Evolutionary conservation across 2,113 vertebrate genomes (phyloP).

Genomic region (Toxotes jaculatrix): DNA sequence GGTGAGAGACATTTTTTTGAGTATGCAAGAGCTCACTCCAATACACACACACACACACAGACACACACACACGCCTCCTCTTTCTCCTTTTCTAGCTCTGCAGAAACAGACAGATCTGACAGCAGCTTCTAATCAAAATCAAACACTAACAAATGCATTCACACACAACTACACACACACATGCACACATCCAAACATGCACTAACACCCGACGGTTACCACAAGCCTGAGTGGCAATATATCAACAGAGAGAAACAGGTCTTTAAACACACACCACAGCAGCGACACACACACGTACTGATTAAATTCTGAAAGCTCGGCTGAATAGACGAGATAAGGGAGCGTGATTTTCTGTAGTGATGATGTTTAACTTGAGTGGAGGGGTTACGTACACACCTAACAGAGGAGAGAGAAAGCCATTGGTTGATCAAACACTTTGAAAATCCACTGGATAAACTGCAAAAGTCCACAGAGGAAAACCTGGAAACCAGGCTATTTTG

Average conservation of each 20-base stretch:
- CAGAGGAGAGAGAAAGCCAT: constrained; percentile 20
- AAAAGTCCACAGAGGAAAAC: constrained; percentile 9
- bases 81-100: constrained; percentile 12
- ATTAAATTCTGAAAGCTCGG: constrained; percentile 64
- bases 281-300: constrained; percentile 45
- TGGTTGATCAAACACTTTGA: constrained; percentile 53
- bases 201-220: constrained; percentile 25
- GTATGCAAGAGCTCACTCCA: constrained; percentile 11
- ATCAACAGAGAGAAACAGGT: constrained; percentile 48
- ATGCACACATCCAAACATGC: not conserved
- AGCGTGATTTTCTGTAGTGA: constrained; percentile 58
- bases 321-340: constrained; percentile 70
- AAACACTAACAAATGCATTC: constrained; percentile 20
- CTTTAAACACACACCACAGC: constrained; percentile 56
- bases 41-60: constrained; percentile 2
- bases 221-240: constrained; percentile 8
- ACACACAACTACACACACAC: not conserved
- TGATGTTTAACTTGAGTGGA: constrained; percentile 63
- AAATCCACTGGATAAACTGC: constrained; percentile 35
- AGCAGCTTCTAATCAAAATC: constrained; percentile 24
- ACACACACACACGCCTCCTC: constrained; percentile 14
- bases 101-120: constrained; percentile 31
- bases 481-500: constrained; percentile 21
- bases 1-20: constrained; percentile 4
- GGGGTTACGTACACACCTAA: constrained; percentile 30